phyloP scores from a whole-genome alignment of 1,140 invertebrate genomes.

The Wasmannia auropunctata region DNA sequence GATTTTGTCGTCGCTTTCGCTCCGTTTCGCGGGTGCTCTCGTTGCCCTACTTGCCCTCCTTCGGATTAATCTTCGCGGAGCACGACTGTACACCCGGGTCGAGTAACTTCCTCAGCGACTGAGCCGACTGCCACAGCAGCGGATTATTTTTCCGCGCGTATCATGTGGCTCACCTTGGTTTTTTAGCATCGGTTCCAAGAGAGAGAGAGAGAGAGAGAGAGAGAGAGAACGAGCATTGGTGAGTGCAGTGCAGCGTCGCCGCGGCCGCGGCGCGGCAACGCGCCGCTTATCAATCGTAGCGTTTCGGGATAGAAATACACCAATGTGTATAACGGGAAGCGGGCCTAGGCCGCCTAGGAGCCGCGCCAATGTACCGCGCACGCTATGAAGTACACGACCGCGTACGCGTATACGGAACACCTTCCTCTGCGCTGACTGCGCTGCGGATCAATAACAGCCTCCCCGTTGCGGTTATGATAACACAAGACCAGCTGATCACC shows the following conservation, averaged over 20 bases:
- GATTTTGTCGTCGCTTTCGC: background rate
- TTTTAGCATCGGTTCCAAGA: conserved; percentile 81
- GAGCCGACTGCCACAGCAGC: background rate
- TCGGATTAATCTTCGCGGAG: background rate
- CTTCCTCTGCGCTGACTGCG: background rate
- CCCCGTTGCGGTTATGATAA: conserved; percentile 70
- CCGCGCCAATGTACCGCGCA: conserved; percentile 15
- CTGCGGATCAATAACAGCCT: conserved; percentile 74
- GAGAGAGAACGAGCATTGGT: conserved; percentile 73
- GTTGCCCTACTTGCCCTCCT: background rate
- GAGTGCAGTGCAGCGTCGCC: conserved; percentile 60
- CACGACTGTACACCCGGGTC: background rate
- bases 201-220: too few species aligned
- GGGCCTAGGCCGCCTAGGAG: too few species aligned
- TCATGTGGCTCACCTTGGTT: conserved; percentile 78
- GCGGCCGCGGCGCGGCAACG: too few species aligned
- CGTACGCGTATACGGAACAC: conserved; percentile 38
- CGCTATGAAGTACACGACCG: conserved; percentile 50
- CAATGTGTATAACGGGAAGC: too few species aligned
- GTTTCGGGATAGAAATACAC: too few species aligned
- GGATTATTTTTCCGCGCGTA: conserved; percentile 62
- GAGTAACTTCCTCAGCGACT: background rate
- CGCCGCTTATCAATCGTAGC: too few species aligned
- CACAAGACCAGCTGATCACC: conserved; percentile 68
- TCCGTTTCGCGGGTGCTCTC: background rate